Conservation (phyloP, 2,888 invertebrate species). For the Drosophila neonasuta region DNA sequence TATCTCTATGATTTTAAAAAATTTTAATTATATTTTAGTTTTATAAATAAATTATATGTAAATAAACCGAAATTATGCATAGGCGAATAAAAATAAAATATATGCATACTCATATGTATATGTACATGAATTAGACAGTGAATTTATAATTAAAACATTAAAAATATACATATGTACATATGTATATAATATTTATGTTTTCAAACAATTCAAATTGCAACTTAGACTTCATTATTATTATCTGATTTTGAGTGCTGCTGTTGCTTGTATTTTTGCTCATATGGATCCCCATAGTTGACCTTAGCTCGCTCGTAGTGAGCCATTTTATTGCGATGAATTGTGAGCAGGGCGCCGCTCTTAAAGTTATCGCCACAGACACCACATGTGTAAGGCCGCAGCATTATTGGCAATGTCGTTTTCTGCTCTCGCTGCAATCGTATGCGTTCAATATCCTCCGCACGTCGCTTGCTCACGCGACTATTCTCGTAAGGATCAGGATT, state of each 20-base stretch:
- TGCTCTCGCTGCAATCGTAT: conserved; percentile 44
- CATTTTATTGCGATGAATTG: conserved; percentile 65
- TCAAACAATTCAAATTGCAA: background rate
- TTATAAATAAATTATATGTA: no score
- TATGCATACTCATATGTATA: no score
- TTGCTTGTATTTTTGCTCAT: conserved; percentile 41
- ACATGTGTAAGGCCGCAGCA: conserved; percentile 48
- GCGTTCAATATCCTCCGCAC: conserved; percentile 56
- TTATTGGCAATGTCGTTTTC: background rate
- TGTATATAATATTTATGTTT: background rate
- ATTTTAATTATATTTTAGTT: no score
- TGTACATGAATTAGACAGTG: background rate
- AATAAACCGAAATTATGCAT: no score
- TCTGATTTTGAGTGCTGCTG: conserved; percentile 24
- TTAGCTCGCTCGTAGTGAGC: conserved; percentile 53
- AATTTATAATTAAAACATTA: background rate
- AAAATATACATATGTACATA: background rate
- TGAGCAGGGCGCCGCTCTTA: conserved; percentile 59
- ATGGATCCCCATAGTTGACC: conserved; percentile 57
- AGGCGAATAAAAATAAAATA: no score
- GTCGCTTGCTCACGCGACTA: conserved; percentile 68
- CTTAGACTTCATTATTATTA: conserved; percentile 16
- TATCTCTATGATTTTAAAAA: no score
- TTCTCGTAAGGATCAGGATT: conserved; percentile 77
- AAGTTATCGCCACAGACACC: conserved; percentile 53